phyloP scores from a whole-genome alignment of 1,140 invertebrate genomes.

The Heliconius nattereri region DNA sequence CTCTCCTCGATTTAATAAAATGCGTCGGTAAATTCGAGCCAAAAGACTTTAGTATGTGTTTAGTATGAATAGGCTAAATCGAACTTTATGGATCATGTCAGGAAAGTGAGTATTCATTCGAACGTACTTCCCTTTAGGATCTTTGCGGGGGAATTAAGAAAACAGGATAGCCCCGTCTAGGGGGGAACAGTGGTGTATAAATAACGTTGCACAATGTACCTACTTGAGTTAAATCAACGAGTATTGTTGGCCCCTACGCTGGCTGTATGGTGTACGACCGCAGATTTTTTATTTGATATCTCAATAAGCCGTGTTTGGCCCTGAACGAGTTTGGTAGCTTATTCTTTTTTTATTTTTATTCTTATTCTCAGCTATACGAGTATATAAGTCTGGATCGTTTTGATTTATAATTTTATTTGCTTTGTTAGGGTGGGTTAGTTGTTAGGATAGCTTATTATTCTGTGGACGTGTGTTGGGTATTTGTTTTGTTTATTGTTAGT shows the following conservation, averaged over 20 bases:
- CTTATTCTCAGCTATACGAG: conserved; percentile 31
- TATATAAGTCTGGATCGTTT: conserved; percentile 42
- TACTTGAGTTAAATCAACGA: conserved; percentile 71
- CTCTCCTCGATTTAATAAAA: conserved; percentile 69
- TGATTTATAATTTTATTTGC: conserved; percentile 74
- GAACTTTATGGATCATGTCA: neutral
- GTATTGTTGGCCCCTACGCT: conserved; percentile 73
- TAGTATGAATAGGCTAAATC: neutral
- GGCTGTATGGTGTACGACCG: conserved; percentile 61
- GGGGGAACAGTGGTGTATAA: conserved; percentile 68
- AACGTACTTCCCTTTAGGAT: conserved; percentile 24
- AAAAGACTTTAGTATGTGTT: conserved; percentile 7
- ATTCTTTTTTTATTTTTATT: conserved; percentile 49
- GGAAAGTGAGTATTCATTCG: conserved; percentile 38
- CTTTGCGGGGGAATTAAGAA: conserved; percentile 38
- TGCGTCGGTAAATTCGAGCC: conserved; percentile 60
- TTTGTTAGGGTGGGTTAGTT: conserved; percentile 44
- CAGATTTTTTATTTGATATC: conserved; percentile 80
- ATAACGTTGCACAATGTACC: conserved; percentile 74
- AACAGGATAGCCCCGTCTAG: conserved; percentile 59
- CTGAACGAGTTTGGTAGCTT: conserved; percentile 51
- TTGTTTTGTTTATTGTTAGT: neutral
- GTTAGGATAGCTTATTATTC: conserved; percentile 24
- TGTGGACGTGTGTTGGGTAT: conserved; percentile 1
- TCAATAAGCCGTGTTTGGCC: conserved; percentile 68